phyloP scores from a whole-genome alignment of 2,113 vertebrate species.

The Sphyrna mokarran region DNA sequence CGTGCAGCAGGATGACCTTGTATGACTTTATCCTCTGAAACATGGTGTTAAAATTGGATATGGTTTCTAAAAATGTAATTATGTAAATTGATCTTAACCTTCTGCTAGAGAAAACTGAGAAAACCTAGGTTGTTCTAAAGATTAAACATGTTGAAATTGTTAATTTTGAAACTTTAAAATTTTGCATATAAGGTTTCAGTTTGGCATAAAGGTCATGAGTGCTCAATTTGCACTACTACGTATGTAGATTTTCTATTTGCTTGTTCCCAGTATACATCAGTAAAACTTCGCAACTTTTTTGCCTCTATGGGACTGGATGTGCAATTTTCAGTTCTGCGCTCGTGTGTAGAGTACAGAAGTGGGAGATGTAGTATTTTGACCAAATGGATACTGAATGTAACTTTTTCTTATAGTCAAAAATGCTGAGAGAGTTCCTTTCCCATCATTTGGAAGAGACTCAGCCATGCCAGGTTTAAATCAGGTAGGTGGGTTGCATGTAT shows the following conservation, averaged over 20 bases:
- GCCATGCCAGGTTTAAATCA: slow-evolving; percentile 58
- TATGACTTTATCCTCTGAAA: not conserved
- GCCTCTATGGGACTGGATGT: too few relatives aligned
- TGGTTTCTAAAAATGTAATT: not conserved
- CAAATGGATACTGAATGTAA: not conserved
- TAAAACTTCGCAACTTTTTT: not conserved
- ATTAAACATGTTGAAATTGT: not conserved
- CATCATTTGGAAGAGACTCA: slow-evolving; percentile 75
- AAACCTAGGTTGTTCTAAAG: not conserved
- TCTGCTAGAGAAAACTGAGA: not conserved
- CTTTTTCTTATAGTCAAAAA: slow-evolving; percentile 66
- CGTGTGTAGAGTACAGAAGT: not conserved
- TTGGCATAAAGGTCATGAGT: not conserved
- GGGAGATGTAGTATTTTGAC: not conserved
- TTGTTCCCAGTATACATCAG: not conserved
- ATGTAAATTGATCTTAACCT: not conserved
- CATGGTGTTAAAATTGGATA: not conserved
- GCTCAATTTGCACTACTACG: not conserved
- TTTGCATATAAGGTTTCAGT: not conserved
- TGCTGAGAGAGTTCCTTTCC: slow-evolving; percentile 70
- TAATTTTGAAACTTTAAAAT: not conserved
- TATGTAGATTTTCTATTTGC: not conserved
- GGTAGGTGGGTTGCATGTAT: slow-evolving; percentile 47
- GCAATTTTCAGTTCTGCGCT: not conserved
- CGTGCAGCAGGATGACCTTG: not conserved